Base-by-base conservation (phyloP, 2,797 vertebrate species). In the Lithobates sylvaticus region DNA sequence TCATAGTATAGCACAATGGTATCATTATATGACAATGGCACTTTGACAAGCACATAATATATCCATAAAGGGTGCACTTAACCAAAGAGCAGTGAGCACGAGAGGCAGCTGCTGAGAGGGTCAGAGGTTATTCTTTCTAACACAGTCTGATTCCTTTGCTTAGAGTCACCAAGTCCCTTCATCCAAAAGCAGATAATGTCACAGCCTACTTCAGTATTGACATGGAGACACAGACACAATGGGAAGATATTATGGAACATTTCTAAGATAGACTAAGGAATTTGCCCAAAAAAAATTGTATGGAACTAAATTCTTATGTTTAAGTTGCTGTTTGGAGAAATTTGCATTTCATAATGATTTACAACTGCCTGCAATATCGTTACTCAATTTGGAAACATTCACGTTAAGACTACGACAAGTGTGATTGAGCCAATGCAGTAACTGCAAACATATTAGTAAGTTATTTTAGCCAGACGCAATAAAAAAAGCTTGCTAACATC, bases 71-170 rank as follows among this genome's bases (percentile, higher is more conserved):
- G 81, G 65, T 84, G 76, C 86, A 80, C 86, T 87, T 87, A 84
- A 84, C 76, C 86, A 87, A 84, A 76, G 81, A 76, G 71, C 76
- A 80, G 61, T 21, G 47, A 80, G 64, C 27, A 65, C 81, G 76
- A 79, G 86, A 87, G 81, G 81, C 86, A 87, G 86, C 86, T 87
- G 86, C 86, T 80, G 81, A 70, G 81, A 83, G 36, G 81, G 86
- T 87, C 81, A 64, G 12, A 76, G 86, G 86, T 84, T 81, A 84
- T 47, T 42, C 32, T 67, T 80, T 76, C 81, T 76, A 76, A 79
- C 81, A 65, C 47, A 70, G 71, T 76, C 86, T 84, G 86, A 87
- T 87, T 87, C 86, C 81, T 80, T 84, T 79, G 86, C 81, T 80
- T 16, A 82, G 58, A 83, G 75, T 83, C 47, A 80, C 76, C 72